Base-by-base conservation (phyloP, 2,888 invertebrate genomes). In the Ischnura elegans region DNA sequence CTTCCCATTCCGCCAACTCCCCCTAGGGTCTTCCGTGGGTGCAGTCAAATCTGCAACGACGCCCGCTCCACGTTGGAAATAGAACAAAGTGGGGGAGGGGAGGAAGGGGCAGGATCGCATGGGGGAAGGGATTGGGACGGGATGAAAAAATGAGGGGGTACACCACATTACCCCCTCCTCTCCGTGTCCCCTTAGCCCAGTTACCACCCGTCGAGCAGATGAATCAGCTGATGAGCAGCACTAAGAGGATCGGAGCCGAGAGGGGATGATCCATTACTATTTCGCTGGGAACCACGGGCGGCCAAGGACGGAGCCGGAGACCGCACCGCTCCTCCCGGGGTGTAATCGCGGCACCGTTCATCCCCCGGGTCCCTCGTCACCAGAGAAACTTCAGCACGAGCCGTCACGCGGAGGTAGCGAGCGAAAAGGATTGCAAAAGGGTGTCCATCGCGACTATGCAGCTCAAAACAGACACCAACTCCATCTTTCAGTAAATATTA, bases 161-260 rank as follows among this genome's bases (percentile, higher is more conserved):
- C 29, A 76, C 36, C 13, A 19, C 51, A 51, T 10, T 51, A 5
- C 47, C 51, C 51, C 2, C 29, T 4, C 36, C n/a, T 0, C 66
- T 76, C 10, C 25, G 2, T n/a, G n/a, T 1, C 36, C 66, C 36
- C 66, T 76, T 25, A 29, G 29, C 29, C 36, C 25, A 76, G 76
- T 76, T 76, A 76, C 36, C 36, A 36, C 76, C 76, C 76, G 76
- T 13, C 76, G 76, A 76, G 29, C n/a, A 13, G 36, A 36, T 76
- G 76, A 76, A 76, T 76, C 76, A 76, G 76, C 76, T 76, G 76
- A 76, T 76, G 76, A 76, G 76, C 66, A 76, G 76, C 66, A 13
- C 66, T 76, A 76, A 76, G 76, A 36, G 76, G 76, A 29, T 36
- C 76, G 29, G 36, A 36, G 76, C 29, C 2, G 5, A 21, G 76